Evolutionary conservation across 1,140 invertebrate species (phyloP).

Genomic region (Leucophenga varia): DNA sequence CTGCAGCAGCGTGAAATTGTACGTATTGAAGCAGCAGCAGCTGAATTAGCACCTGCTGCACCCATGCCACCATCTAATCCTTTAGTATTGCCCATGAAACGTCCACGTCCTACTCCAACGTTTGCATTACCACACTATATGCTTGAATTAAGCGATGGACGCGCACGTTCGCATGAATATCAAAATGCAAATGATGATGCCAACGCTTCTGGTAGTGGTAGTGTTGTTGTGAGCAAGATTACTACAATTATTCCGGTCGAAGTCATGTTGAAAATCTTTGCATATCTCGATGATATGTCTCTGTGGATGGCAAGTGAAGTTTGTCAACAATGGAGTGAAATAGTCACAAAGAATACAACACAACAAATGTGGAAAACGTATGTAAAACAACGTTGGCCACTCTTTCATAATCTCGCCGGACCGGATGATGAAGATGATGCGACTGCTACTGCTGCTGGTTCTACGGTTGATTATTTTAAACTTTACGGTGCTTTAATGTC

Average conservation of each 20-base stretch:
- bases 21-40: no score
- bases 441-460: no score
- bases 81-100: constrained; percentile 38
- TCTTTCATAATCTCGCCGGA: constrained; percentile 72
- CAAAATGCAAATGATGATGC: constrained; percentile 10
- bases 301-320: constrained; percentile 84
- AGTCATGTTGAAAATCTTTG: constrained; percentile 86
- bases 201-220: background rate
- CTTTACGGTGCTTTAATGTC: constrained; percentile 66
- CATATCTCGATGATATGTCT: constrained; percentile 87
- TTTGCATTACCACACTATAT: constrained; percentile 39
- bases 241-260: constrained; percentile 51
- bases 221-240: constrained; percentile 16
- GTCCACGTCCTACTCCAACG: constrained; percentile 37
- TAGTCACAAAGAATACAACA: constrained; percentile 74
- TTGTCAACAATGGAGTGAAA: constrained; percentile 78
- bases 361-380: constrained; percentile 77
- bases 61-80: constrained; percentile 18
- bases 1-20: background rate
- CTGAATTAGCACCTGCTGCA: no score
- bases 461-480: constrained; percentile 79
- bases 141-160: constrained; percentile 36
- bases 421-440: no score
- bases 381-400: constrained; percentile 75
- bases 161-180: constrained; percentile 38